Conservation (phyloP, 2,888 invertebrate genomes). For the Noctuana brunneofusca region DNA sequence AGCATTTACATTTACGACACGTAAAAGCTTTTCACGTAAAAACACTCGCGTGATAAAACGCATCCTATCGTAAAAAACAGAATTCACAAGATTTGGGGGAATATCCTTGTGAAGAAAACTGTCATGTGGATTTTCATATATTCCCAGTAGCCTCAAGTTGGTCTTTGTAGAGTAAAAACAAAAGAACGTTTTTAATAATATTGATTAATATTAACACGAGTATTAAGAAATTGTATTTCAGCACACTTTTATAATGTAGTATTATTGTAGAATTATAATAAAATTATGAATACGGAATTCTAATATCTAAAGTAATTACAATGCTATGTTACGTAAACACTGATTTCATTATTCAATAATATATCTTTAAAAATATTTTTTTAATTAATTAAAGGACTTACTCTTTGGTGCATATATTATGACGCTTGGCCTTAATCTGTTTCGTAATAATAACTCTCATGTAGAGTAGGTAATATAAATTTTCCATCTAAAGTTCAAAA, state of each 20-base stretch:
- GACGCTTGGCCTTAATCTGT: constrained; percentile 7
- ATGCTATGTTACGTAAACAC: not conserved
- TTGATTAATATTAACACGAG: no score
- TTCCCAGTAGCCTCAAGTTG: not conserved
- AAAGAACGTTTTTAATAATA: no score
- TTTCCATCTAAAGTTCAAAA: constrained; percentile 12
- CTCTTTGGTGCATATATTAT: no score
- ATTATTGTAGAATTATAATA: no score
- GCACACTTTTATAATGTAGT: no score
- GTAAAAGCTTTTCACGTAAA: constrained; percentile 38
- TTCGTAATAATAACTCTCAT: not conserved
- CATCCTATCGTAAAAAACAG: constrained; percentile 32
- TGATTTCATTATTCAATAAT: no score
- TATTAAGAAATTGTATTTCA: not conserved
- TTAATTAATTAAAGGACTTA: no score
- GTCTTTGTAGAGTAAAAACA: no score
- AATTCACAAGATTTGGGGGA: not conserved
- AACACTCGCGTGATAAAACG: constrained; percentile 21
- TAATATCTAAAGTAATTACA: not conserved
- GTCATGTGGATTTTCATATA: not conserved
- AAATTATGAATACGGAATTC: not conserved
- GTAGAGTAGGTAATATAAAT: constrained; percentile 9
- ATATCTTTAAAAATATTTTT: no score
- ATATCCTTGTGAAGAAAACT: constrained; percentile 17
- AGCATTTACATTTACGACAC: constrained; percentile 39